A percentile compares a stretch with the other conserved stretches of the same genome.
Conservation (phyloP, 2,113 vertebrate genomes). For the Malurus melanocephalus region DNA sequence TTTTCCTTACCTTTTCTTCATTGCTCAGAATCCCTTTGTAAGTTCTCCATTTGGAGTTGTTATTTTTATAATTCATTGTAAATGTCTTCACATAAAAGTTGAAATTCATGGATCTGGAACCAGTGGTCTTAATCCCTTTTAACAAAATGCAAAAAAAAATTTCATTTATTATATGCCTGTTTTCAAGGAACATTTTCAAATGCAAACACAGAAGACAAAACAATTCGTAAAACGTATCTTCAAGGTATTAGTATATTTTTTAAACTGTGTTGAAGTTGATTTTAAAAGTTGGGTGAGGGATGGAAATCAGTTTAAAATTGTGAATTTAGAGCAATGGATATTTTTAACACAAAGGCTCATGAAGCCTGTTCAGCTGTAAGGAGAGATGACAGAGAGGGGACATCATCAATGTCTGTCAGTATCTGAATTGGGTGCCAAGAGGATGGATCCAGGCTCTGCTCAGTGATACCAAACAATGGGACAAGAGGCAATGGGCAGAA, state of each 20-base stretch:
- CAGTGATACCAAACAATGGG: rapidly evolving
- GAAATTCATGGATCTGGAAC: constrained; percentile 73
- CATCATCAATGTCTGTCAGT: neutral
- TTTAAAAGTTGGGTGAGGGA: neutral
- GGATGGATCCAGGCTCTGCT: neutral
- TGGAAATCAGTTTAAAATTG: neutral
- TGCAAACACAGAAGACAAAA: neutral
- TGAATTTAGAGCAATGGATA: neutral
- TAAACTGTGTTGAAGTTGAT: neutral
- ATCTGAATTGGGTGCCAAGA: neutral
- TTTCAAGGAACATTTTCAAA: constrained; percentile 8
- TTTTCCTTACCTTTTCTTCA: constrained; percentile 74
- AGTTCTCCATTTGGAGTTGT: constrained; percentile 77
- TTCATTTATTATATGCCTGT: neutral
- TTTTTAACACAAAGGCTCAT: neutral
- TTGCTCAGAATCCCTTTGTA: constrained; percentile 75
- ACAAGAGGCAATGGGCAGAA: neutral
- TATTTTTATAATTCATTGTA: constrained; percentile 77
- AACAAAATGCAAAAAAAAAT: constrained; percentile 8
- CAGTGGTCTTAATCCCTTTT: constrained; percentile 79
- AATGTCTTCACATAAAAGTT: constrained; percentile 81
- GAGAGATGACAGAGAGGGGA: neutral
- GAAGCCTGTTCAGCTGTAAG: neutral
- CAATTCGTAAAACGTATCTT: neutral
- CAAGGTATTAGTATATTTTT: neutral